These are phyloP conservation scores for Pseudorectes ferrugineus DNA, from an alignment of 2,113 vertebrate species.

Conservation along the genomic window DNA sequence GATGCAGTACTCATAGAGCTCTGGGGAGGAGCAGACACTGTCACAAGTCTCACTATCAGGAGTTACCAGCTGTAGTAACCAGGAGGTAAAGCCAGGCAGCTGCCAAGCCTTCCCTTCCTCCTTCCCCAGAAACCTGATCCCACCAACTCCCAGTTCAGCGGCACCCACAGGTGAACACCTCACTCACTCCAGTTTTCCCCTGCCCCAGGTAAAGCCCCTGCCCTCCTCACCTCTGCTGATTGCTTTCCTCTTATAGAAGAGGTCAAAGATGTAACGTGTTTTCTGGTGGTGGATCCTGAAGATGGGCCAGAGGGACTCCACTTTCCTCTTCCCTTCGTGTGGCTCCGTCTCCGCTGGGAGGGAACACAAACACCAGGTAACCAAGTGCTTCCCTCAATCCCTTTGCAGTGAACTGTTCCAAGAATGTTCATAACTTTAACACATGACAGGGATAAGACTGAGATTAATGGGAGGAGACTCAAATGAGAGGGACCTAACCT, in stretches of 20 bases:
- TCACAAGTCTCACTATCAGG: not conserved
- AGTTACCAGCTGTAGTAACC: not conserved
- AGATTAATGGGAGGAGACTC: not conserved
- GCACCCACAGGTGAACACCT: not conserved
- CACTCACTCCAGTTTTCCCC: not conserved
- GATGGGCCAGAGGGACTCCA: constrained; percentile 97
- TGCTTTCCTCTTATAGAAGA: constrained; percentile 97
- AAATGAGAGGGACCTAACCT: not conserved
- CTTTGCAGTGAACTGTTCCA: not conserved
- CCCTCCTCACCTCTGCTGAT: constrained; percentile 90
- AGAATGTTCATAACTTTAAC: fast-evolving
- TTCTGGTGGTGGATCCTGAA: constrained; percentile 97
- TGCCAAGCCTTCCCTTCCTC: not conserved
- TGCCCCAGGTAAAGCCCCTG: not conserved
- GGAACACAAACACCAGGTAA: not conserved
- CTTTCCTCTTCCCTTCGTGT: constrained; percentile 94
- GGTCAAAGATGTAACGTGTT: constrained; percentile 94
- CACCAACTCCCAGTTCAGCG: not conserved
- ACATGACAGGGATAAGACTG: fast-evolving
- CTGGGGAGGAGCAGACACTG: constrained; percentile 62
- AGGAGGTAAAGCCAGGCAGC: not conserved
- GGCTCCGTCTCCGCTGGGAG: constrained; percentile 89
- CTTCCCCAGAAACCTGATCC: not conserved
- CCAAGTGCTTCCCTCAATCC: not conserved
- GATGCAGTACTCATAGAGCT: constrained; percentile 96